Percentiles rank a stretch among this genome's conserved stretches.
phyloP scores from a whole-genome alignment of 64 coral and sea anemone genomes.

The Astreopora myriophthalma region DNA sequence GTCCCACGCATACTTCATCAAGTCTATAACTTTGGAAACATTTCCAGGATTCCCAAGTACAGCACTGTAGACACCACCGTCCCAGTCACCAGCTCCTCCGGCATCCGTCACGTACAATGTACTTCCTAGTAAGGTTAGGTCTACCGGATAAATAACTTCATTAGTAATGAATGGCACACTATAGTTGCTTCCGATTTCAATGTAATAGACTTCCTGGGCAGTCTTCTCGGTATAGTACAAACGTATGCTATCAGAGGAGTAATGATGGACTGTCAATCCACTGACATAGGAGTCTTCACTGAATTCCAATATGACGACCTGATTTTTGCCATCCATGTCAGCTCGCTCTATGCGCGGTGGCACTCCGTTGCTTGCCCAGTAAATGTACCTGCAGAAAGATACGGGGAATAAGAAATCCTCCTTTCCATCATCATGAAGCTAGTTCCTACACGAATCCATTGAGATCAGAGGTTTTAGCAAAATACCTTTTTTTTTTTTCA shows the following conservation, averaged over 20 bases:
- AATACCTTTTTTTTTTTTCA: too few relatives aligned
- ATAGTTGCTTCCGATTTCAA: not conserved
- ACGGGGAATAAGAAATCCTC: not conserved
- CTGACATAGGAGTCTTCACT: not conserved
- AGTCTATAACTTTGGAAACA: slow-evolving; percentile 3
- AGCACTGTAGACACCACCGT: slow-evolving; percentile 4
- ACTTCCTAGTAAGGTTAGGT: not conserved
- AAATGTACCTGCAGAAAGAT: slow-evolving; percentile 7
- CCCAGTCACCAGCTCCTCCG: not conserved
- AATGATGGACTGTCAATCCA: not conserved
- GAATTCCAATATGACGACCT: not conserved
- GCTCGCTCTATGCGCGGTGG: not conserved
- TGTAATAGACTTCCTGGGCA: not conserved
- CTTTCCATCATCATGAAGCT: too few relatives aligned
- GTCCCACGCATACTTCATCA: not conserved
- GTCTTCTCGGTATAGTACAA: not conserved
- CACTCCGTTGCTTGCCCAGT: not conserved
- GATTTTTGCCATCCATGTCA: slow-evolving; percentile 45
- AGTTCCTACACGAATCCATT: too few relatives aligned
- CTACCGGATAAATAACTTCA: not conserved
- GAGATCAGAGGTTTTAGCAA: too few relatives aligned
- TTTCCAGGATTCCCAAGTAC: not conserved
- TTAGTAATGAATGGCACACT: not conserved
- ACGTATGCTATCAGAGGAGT: not conserved
- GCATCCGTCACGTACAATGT: not conserved